These are phyloP conservation scores for Pterostichus madidus DNA, from an alignment of 2,888 invertebrate species.

Conservation along the genomic window DNA sequence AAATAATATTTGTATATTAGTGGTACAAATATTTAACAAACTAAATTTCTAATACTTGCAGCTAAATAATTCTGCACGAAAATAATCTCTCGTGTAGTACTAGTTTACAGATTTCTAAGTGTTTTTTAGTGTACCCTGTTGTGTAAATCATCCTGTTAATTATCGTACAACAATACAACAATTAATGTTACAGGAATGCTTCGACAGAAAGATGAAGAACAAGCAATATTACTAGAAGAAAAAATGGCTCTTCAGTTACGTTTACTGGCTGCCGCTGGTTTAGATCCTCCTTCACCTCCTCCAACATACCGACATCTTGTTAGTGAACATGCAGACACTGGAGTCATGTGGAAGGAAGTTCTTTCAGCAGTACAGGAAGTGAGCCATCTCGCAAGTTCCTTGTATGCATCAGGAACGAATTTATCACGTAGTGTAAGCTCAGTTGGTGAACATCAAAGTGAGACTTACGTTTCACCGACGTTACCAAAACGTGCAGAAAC, in stretches of 20 bases:
- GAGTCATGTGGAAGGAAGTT: conserved; percentile 91
- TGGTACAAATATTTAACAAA: conserved; percentile 60
- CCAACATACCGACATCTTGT: conserved; percentile 89
- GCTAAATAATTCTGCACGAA: conserved; percentile 28
- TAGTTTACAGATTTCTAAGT: neutral
- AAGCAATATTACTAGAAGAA: conserved; percentile 91
- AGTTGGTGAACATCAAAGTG: conserved; percentile 94
- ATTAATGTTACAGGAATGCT: conserved; percentile 83
- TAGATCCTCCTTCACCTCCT: conserved; percentile 81
- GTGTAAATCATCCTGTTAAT: neutral
- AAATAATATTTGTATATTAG: conserved; percentile 54
- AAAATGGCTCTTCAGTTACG: conserved; percentile 92
- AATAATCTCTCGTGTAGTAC: neutral
- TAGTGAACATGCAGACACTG: conserved; percentile 87
- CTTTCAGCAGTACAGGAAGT: conserved; percentile 88
- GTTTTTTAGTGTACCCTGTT: neutral
- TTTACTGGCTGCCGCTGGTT: conserved; percentile 85
- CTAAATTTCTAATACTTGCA: neutral
- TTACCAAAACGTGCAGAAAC: conserved; percentile 96
- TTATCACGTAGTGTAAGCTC: conserved; percentile 95
- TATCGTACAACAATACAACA: too few relatives aligned
- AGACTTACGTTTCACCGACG: conserved; percentile 90
- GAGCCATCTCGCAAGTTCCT: conserved; percentile 85
- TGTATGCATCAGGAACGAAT: conserved; percentile 87
- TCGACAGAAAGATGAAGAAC: conserved; percentile 92